A percentile compares a stretch with the other conserved stretches of the same genome.
Conservation (phyloP, 37 sponge, comb jelly and placozoan species). For the Halisarca cf. caerulea region DNA sequence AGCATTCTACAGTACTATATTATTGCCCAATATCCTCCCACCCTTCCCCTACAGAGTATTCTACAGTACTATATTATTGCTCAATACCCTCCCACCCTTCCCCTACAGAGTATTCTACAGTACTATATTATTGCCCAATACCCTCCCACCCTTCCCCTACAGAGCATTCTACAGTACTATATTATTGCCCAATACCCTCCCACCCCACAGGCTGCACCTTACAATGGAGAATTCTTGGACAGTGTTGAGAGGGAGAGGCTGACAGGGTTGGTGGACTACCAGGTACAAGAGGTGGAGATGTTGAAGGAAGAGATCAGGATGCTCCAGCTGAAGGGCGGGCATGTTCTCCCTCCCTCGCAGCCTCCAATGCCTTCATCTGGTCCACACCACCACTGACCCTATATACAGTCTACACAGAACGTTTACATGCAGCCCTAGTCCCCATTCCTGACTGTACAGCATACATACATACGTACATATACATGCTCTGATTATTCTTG, state of each 20-base stretch:
- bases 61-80: too few relatives aligned
- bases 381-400: slow-evolving; percentile 29
- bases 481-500: too few relatives aligned
- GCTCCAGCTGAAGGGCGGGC: slow-evolving; percentile 87
- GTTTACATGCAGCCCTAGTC: neutral
- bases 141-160: neutral
- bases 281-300: slow-evolving; percentile 76
- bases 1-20: too few relatives aligned
- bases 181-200: neutral
- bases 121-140: neutral
- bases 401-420: neutral
- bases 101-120: too few relatives aligned
- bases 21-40: too few relatives aligned
- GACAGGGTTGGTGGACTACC: slow-evolving; percentile 64
- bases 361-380: slow-evolving; percentile 52
- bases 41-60: too few relatives aligned
- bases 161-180: too few relatives aligned
- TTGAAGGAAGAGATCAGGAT: slow-evolving; percentile 81
- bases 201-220: slow-evolving; percentile 18
- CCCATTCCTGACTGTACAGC: too few relatives aligned
- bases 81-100: too few relatives aligned
- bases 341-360: slow-evolving; percentile 83
- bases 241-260: slow-evolving; percentile 71
- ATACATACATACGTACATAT: too few relatives aligned
- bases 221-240: slow-evolving; percentile 39